Conservation (phyloP, 2,113 vertebrate genomes). For the Illadopsis cleaveri region DNA sequence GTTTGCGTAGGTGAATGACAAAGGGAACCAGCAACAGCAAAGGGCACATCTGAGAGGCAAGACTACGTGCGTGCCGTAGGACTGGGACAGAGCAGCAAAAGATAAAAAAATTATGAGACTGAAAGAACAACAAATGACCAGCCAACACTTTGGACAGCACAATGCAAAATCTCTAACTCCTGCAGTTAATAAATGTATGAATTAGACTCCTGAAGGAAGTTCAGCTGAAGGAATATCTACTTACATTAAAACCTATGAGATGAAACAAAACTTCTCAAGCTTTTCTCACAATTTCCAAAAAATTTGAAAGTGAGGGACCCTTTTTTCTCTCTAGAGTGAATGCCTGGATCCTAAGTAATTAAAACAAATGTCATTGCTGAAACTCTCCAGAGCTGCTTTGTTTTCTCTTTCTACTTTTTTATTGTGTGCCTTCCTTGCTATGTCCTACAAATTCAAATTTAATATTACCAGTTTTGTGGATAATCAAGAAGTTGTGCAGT, state of each 20-base stretch:
- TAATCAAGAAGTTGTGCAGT: neutral
- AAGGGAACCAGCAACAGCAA: neutral
- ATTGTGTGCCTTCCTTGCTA: neutral
- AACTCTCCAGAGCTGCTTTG: neutral
- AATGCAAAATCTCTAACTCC: neutral
- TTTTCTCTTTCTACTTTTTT: neutral
- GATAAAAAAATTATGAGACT: neutral
- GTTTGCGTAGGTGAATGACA: neutral
- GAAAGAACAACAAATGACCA: neutral
- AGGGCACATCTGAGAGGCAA: neutral
- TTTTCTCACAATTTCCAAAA: neutral
- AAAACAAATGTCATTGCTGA: neutral
- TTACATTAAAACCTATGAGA: neutral
- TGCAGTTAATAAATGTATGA: neutral
- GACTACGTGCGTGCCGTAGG: accelerated
- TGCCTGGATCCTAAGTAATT: neutral
- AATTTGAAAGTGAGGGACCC: neutral
- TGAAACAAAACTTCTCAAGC: neutral
- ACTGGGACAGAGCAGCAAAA: neutral
- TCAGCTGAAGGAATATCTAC: neutral
- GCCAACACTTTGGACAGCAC: neutral
- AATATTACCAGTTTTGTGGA: neutral
- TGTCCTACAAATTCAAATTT: neutral
- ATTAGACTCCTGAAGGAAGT: neutral
- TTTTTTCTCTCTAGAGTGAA: neutral